Percentiles rank a stretch among this genome's conserved stretches.
phyloP scores from a whole-genome alignment of 1,140 invertebrate species.

The Scaptomyza hsui region DNA sequence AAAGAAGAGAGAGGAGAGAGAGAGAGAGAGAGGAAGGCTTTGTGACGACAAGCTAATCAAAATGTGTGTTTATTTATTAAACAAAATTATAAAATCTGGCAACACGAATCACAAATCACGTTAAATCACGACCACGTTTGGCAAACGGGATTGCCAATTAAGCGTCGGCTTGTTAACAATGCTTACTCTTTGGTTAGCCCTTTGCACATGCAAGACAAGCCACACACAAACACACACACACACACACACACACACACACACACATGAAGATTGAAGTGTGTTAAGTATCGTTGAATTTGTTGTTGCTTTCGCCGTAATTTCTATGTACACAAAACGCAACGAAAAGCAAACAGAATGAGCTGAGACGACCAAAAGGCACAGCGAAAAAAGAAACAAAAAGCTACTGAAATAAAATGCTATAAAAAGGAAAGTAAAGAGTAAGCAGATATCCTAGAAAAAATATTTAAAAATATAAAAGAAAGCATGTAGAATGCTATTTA shows the following conservation, averaged over 20 bases:
- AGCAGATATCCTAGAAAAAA: slow-evolving; percentile 17
- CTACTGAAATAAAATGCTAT: not conserved
- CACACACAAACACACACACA: slow-evolving; percentile 31
- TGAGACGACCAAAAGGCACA: slow-evolving; percentile 4
- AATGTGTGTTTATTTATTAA: slow-evolving; percentile 73
- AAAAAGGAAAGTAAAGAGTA: not conserved
- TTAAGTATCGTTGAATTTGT: slow-evolving; percentile 27
- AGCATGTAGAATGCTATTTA: too few species aligned
- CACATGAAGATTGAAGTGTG: slow-evolving; percentile 9
- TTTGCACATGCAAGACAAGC: slow-evolving; percentile 42
- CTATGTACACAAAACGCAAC: slow-evolving; percentile 66
- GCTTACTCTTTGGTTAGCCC: slow-evolving; percentile 62
- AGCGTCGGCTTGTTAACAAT: slow-evolving; percentile 62
- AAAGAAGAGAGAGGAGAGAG: not conserved
- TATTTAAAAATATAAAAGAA: too few species aligned
- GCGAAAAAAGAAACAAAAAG: not conserved
- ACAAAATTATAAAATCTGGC: slow-evolving; percentile 56
- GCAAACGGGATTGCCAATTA: slow-evolving; percentile 45
- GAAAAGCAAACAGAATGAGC: slow-evolving; percentile 30
- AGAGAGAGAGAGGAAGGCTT: not conserved
- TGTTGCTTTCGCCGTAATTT: slow-evolving; percentile 58
- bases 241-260: slow-evolving; percentile 6
- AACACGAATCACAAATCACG: slow-evolving; percentile 30
- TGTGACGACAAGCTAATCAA: slow-evolving; percentile 68
- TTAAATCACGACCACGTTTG: slow-evolving; percentile 1